Evolutionary conservation across 2,797 vertebrate species (phyloP).

Genomic region (Sarcophilus harrisii): DNA sequence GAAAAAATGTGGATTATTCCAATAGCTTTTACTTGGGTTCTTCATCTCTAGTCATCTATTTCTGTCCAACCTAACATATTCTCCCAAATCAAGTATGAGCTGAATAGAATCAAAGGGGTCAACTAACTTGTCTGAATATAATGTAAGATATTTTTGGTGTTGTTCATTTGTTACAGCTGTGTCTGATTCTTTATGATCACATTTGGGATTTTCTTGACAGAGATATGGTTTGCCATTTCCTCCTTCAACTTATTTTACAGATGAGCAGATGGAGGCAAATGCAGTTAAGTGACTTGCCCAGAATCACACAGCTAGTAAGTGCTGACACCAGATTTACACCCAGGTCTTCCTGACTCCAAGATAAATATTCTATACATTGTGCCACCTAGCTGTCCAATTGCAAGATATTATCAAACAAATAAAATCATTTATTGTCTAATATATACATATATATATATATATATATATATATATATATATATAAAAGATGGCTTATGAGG

Average conservation of each 20-base stretch:
- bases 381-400: neutral
- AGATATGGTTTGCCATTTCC: neutral
- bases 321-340: neutral
- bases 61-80: neutral
- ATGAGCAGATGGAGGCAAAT: neutral
- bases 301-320: neutral
- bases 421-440: neutral
- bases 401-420: neutral
- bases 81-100: neutral
- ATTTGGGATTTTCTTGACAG: neutral
- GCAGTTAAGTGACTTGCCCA: neutral
- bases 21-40: neutral
- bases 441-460: too few relatives aligned
- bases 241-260: neutral
- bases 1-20: neutral
- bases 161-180: too few relatives aligned
- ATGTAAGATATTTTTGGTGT: neutral
- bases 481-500: neutral
- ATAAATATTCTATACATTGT: neutral
- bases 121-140: neutral
- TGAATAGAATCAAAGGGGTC: neutral
- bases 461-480: too few relatives aligned
- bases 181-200: neutral
- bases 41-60: neutral
- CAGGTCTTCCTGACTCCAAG: neutral